Evolutionary conservation across 1,140 invertebrate species (phyloP), one percentile per base, ranked within the genome.

Genomic region (Conopomorpha cramerella): DNA sequence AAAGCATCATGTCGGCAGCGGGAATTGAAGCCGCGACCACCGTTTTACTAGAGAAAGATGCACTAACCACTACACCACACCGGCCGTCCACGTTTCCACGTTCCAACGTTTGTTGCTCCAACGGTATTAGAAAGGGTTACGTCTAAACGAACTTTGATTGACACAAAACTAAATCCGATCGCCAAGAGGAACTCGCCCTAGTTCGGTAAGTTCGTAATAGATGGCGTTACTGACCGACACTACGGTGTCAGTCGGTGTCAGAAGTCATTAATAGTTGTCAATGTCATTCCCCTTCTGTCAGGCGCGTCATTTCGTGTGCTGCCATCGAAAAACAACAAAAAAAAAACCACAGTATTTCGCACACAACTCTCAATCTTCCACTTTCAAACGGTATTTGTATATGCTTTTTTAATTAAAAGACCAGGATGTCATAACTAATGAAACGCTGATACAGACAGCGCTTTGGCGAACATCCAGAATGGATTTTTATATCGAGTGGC

Each of bases 251-350:
- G 44, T 43, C 45, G 39, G 40, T 46, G 52, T 54, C 57, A 45
- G 48, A 38, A 47, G 47, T 67, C 63, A 65, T 65, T 68, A 65
- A 56, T 53, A 49, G 48, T 41, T 63, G 64, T 68, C 64, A 61
- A 58, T 61, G 54, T 62, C 54, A 58, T n/a, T n/a, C n/a, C n/a
- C n/a, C n/a, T n/a, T 54, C 19, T 44, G 43, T 51, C 47, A 50
- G 25, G 38, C 31, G 15, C 8, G n/a, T n/a, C n/a, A n/a, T n/a
- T n/a, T n/a, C n/a, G n/a, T n/a, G n/a, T n/a, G n/a, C n/a, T n/a
- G n/a, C n/a, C n/a, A n/a, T n/a, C n/a, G n/a, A n/a, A n/a, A n/a
- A n/a, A n/a, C n/a, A n/a, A n/a, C n/a, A n/a, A n/a, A n/a, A n/a
- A n/a, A n/a, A n/a, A n/a, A n/a, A n/a, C n/a, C n/a, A n/a, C n/a